Percentiles rank a stretch among this genome's conserved stretches.
These are phyloP conservation scores for Tachina lurida DNA, from an alignment of 2,888 invertebrate genomes.

Conservation along the genomic window DNA sequence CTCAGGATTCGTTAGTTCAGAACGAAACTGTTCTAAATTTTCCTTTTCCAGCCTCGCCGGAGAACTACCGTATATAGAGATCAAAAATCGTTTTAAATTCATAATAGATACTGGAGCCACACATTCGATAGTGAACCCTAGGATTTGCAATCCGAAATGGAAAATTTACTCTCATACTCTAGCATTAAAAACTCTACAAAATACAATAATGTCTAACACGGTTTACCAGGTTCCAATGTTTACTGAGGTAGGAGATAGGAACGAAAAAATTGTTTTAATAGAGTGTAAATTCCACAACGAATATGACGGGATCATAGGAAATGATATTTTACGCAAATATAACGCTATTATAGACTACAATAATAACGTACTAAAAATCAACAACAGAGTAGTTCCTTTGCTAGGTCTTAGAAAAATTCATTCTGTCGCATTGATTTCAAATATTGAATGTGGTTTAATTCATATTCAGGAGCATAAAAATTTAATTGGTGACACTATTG, in stretches of 20 bases:
- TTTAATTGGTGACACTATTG: too few species aligned
- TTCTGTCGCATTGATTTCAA: too few species aligned
- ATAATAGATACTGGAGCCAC: constrained; percentile 1
- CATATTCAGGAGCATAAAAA: too few species aligned
- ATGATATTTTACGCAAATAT: constrained; percentile 12
- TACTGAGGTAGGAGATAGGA: constrained; percentile 11
- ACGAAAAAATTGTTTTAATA: constrained; percentile 13
- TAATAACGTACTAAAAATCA: constrained; percentile 25
- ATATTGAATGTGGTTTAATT: too few species aligned
- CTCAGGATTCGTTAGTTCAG: neutral
- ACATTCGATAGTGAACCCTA: neutral
- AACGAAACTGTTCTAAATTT: constrained; percentile 2
- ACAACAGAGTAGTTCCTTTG: neutral
- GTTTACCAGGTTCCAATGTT: constrained; percentile 38
- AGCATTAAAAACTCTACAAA: constrained; percentile 29
- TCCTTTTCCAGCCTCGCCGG: constrained; percentile 1
- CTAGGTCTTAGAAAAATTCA: too few species aligned
- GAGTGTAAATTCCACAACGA: constrained; percentile 29
- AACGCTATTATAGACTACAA: constrained; percentile 5
- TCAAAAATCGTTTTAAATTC: neutral
- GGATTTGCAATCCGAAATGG: constrained; percentile 42
- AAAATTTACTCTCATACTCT: constrained; percentile 13
- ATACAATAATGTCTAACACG: neutral
- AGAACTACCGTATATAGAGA: constrained; percentile 10
- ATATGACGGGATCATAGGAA: constrained; percentile 34